Conservation (phyloP, 1,140 invertebrate genomes). For the Drosophila arawakana region DNA sequence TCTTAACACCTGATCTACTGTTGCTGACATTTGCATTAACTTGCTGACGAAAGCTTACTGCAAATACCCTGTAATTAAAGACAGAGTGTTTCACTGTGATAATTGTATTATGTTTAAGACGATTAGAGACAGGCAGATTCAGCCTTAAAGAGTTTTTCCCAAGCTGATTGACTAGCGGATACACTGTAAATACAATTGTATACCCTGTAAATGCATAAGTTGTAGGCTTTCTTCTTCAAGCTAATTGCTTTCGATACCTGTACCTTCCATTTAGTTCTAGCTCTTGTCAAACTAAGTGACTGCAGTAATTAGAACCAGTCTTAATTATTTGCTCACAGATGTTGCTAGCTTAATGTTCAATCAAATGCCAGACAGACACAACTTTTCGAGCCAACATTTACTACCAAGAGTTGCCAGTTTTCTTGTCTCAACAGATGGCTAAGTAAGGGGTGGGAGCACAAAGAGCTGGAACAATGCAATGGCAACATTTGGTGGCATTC, state of each 20-base stretch:
- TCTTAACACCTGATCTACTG: constrained; percentile 48
- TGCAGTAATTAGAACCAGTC: constrained; percentile 35
- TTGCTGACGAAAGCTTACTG: neutral
- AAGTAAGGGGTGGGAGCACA: no score
- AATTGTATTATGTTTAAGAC: no score
- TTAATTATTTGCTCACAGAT: constrained; percentile 35
- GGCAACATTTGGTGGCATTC: constrained; percentile 48
- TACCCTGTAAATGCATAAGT: no score
- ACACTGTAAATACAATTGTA: no score
- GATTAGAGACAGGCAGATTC: no score
- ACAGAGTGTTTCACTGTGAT: neutral
- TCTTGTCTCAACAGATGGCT: neutral
- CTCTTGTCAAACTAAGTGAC: neutral
- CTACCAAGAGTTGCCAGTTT: neutral
- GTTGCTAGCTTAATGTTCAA: constrained; percentile 25
- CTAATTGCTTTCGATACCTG: no score
- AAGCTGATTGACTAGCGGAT: no score
- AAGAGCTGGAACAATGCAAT: constrained; percentile 15
- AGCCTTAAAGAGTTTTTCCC: no score
- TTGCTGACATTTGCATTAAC: constrained; percentile 20
- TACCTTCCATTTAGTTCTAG: neutral
- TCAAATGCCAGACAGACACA: constrained; percentile 42
- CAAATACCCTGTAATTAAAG: neutral
- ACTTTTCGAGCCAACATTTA: constrained; percentile 11
- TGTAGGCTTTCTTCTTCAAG: no score